Base-by-base conservation (phyloP, 1,140 invertebrate genomes). In the Cotesia vestalis region DNA sequence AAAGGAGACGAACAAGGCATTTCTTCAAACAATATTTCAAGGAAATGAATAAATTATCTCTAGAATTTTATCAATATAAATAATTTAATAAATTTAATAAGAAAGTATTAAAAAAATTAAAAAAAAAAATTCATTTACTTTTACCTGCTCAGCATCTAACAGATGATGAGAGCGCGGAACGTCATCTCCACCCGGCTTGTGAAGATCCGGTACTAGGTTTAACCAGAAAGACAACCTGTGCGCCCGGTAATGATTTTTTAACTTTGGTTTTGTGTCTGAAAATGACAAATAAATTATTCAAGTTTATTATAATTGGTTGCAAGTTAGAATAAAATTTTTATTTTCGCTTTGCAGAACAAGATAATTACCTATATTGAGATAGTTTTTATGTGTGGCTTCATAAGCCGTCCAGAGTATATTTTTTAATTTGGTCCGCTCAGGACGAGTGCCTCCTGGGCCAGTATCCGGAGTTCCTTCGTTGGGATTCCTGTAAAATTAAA, bases 141-240 rank as follows among this genome's bases (percentile, higher is more conserved):
- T 68, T 66, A 86, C 83, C 80, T 92, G 84, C 86, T 94, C 93
- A 73, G 95, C 91, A 40, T 94, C 91, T 0, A 98, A 88, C 70
- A 95, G 91, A 86, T 98, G 96, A 85, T 96, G 95, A 0, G 93
- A 92, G 52, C 90, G 89, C 5, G 94, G 94, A 17, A 95, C 94
- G 79, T 95, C 94, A 74, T 94, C 93, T 12, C 93, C 91, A 1
- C 94, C 94, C 0, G 94, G 94, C 79, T 93, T 91, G 80, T 99
- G 96, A n/a, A 99, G 89, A 83, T 97, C 96, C 3, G 97, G 97
- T 53, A 99, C 95, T 17, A 99, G 88, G 79, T 97, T 95, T 38
- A 97, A 84, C 98, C 98, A 99, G 84, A 99, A 97, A 1, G 96
- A 98, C n/a, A 98, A 88, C 66, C 95, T 92, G 82, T 88, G 95